Evolutionary conservation across 2,113 vertebrate species (phyloP), one percentile per base, ranked within the genome.

Genomic region (Megaleporinus macrocephalus): DNA sequence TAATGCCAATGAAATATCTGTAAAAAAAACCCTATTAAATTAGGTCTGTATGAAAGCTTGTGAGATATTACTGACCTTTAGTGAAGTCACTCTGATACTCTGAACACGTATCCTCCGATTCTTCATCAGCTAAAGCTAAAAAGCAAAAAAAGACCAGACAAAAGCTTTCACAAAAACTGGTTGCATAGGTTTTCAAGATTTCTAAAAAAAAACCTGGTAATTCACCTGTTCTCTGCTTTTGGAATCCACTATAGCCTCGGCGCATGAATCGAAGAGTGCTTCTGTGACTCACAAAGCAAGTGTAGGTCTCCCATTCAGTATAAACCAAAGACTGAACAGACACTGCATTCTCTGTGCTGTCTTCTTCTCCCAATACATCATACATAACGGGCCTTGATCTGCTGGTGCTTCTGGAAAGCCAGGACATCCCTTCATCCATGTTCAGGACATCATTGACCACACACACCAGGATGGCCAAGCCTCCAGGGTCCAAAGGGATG

Each of bases 381-480:
- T 87, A 82, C 2, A 84, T 57, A 1, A 61, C 53, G 9, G 73
- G 73, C 36, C 36, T 68, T 63, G 70, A 59, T 68, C 65, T 33
- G 30, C 72, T 74, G 78, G 70, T 33, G 2, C 63, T 36, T 22
- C 65, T 72, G 26, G 89, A 92, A 66, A 83, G 89, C 94, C 93
- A 95, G 57, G 76, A 88, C 57, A 94, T 69, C 36, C 87, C 78
- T 92, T 89, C 51, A 93, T 83, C 66, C 85, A 88, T 0, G 89
- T 91, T 76, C 86, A 89, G 83, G 55, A 93, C 83, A 82, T 94
- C 91, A 59, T 88, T 89, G 69, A 94, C 89, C 85, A 95, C 77
- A 79, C 94, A 95, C 36, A 95, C 84, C 86, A 95, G 85, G 71
- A 95, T 76, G 0, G 93, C 93, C 90, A 90, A 89, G 57, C 93